phyloP scores from a whole-genome alignment of 2,113 vertebrate genomes.

The Gymnocephalus cernua region DNA sequence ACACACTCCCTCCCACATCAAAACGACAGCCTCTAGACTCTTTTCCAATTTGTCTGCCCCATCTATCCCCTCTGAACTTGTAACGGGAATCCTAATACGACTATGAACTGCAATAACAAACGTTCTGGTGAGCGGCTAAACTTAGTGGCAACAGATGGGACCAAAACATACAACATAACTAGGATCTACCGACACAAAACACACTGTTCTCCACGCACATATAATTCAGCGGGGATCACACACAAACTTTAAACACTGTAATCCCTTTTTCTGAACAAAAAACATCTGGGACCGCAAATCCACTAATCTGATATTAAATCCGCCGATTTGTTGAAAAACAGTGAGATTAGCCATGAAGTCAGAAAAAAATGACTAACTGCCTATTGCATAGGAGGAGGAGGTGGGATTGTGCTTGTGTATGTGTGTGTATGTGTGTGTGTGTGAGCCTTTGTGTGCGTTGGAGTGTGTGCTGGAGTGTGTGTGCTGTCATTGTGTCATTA shows the following conservation, averaged over 20 bases:
- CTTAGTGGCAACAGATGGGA: conserved; percentile 90
- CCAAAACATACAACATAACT: conserved; percentile 87
- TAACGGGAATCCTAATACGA: conserved; percentile 51
- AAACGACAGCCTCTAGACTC: conserved; percentile 43
- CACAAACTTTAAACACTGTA: conserved; percentile 94
- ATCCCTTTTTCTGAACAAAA: conserved; percentile 99
- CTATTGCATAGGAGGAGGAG: conserved; percentile 82
- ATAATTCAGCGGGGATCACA: conserved; percentile 91
- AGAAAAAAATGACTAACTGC: conserved; percentile 90
- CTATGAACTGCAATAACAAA: conserved; percentile 44
- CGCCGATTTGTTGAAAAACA: conserved; percentile 99
- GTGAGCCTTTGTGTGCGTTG: conserved; percentile 63
- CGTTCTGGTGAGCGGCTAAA: conserved; percentile 88
- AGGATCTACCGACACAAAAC: conserved; percentile 87
- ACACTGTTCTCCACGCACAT: conserved; percentile 79
- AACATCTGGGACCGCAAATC: conserved; percentile 99
- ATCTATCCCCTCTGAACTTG: conserved; percentile 49
- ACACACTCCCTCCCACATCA: conserved; percentile 37
- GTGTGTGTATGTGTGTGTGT: conserved; percentile 55
- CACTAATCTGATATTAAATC: conserved; percentile 99
- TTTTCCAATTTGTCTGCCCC: conserved; percentile 41
- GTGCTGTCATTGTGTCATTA: conserved; percentile 90
- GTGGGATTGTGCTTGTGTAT: conserved; percentile 72
- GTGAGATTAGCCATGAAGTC: conserved; percentile 97
- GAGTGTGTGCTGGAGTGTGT: conserved; percentile 57